Percentiles rank a stretch among this genome's conserved stretches.
phyloP scores from a whole-genome alignment of 2,797 vertebrate genomes.

The Eulemur rubriventer region DNA sequence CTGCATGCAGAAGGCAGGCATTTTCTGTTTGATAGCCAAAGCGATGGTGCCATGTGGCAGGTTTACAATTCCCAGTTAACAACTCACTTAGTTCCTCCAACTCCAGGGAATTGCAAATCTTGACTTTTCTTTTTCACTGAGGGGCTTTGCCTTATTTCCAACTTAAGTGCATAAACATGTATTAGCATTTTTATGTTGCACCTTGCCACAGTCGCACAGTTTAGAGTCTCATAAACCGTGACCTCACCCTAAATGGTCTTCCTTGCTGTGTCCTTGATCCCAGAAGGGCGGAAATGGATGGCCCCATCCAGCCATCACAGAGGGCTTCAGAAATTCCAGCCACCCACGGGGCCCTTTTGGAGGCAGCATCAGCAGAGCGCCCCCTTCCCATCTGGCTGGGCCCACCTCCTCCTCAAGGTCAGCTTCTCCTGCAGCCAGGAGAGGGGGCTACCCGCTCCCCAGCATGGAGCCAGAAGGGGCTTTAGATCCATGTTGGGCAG shows the following conservation, averaged over 20 bases:
- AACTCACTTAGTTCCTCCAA: neutral
- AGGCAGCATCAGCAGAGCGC: neutral
- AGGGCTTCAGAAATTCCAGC: neutral
- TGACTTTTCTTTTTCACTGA: neutral
- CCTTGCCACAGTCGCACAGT: neutral
- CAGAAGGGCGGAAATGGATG: fast-evolving
- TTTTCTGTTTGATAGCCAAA: neutral
- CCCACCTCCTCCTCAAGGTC: neutral
- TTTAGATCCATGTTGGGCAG: neutral
- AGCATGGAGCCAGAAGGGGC: neutral
- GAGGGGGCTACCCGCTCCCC: neutral
- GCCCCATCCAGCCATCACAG: neutral
- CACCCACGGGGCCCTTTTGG: neutral
- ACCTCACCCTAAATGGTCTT: neutral
- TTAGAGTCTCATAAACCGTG: neutral
- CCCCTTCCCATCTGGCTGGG: neutral
- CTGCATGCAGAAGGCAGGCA: neutral
- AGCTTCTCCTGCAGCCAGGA: neutral
- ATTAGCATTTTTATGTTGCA: neutral
- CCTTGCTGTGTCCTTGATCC: neutral
- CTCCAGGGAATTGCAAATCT: neutral
- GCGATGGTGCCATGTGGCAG: neutral
- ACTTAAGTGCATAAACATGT: neutral
- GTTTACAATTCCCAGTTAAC: neutral
- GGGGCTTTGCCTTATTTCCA: neutral